Percentiles rank a stretch among this genome's conserved stretches.
Evolutionary conservation across 2,888 invertebrate genomes (phyloP).

Genomic region (Idaea aversata): DNA sequence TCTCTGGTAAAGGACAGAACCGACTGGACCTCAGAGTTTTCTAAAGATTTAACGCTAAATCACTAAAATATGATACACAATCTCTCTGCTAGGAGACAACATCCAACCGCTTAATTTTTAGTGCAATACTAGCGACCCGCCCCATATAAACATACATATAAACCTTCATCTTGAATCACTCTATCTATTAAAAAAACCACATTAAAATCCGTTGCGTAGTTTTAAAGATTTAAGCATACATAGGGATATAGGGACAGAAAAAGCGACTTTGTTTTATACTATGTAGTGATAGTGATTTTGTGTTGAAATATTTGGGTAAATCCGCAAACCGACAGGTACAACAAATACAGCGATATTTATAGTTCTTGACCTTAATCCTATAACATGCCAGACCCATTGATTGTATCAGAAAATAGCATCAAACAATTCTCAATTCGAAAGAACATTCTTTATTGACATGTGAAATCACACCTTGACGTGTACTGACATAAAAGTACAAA

Average conservation of each 20-base stretch:
- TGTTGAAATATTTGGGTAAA: too few relatives aligned
- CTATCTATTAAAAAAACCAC: too few relatives aligned
- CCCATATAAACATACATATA: too few relatives aligned
- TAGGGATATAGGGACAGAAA: too few relatives aligned
- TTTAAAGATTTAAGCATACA: too few relatives aligned
- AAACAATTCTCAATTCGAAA: neutral
- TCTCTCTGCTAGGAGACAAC: neutral
- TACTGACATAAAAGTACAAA: neutral
- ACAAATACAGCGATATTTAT: neutral
- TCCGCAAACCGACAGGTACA: neutral
- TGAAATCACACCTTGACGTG: neutral
- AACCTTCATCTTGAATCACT: too few relatives aligned
- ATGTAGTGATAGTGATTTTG: too few relatives aligned
- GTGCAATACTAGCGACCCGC: too few relatives aligned
- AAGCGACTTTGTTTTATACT: too few relatives aligned
- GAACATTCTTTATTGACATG: conserved; percentile 1
- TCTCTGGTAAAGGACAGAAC: too few relatives aligned
- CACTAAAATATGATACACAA: neutral
- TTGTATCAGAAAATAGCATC: neutral
- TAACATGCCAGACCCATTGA: neutral
- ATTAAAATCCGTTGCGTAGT: too few relatives aligned
- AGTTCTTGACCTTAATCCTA: neutral
- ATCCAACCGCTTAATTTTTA: too few relatives aligned
- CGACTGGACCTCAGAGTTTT: neutral
- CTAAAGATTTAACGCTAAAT: neutral